These are phyloP conservation scores for Netelia inedita DNA, from an alignment of 2,888 invertebrate species.

Conservation along the genomic window DNA sequence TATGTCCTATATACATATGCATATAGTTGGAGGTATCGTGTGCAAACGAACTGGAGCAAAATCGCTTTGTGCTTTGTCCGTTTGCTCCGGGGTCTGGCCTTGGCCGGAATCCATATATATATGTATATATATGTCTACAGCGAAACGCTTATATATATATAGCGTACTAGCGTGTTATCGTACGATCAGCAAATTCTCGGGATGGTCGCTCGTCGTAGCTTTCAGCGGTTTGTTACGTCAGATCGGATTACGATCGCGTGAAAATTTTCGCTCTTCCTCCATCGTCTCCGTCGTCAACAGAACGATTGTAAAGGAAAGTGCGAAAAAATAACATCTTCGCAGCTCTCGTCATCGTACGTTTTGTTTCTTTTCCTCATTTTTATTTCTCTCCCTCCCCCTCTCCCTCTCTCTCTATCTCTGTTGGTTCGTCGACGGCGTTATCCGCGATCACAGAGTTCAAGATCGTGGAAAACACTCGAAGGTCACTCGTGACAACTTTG, in stretches of 20 bases:
- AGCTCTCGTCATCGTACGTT: not conserved
- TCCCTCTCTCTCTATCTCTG: not conserved
- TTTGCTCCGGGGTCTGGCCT: constrained; percentile 27
- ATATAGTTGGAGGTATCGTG: not conserved
- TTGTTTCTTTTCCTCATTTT: not conserved
- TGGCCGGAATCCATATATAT: not conserved
- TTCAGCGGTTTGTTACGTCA: constrained; percentile 55
- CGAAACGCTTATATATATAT: constrained; percentile 16
- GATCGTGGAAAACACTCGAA: constrained; percentile 41
- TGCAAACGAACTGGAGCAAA: constrained; percentile 46
- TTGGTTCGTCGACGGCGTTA: constrained; percentile 2
- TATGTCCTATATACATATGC: not conserved
- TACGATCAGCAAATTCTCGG: constrained; percentile 45
- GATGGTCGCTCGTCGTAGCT: constrained; percentile 31
- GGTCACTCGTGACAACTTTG: constrained; percentile 39
- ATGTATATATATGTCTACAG: not conserved
- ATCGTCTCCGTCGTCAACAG: not conserved
- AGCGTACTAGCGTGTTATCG: constrained; percentile 36
- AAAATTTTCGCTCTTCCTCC: constrained; percentile 11
- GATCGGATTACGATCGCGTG: constrained; percentile 36
- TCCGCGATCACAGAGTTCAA: constrained; percentile 48
- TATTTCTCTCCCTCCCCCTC: not conserved
- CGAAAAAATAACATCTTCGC: not conserved
- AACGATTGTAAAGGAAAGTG: not conserved
- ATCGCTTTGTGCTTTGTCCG: constrained; percentile 33